Percentiles rank a stretch among this genome's conserved stretches.
These are phyloP conservation scores for Monoplex corrugatus DNA, from an alignment of 2,888 invertebrate species.

Conservation along the genomic window DNA sequence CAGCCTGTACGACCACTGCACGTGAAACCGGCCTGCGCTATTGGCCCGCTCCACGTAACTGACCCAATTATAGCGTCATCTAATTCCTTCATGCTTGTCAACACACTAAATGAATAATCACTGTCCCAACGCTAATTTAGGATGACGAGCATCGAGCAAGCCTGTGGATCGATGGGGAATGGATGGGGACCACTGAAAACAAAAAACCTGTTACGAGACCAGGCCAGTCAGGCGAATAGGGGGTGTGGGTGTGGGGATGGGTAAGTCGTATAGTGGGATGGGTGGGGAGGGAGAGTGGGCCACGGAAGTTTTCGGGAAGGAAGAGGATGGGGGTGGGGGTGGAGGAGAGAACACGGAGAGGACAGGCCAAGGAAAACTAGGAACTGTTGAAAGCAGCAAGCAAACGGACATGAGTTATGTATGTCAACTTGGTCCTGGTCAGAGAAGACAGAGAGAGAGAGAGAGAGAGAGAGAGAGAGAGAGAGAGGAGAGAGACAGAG, in stretches of 20 bases:
- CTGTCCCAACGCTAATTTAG: constrained; percentile 32
- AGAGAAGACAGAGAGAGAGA: no score
- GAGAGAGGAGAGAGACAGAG: background rate
- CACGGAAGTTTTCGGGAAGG: no score
- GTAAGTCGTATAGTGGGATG: background rate
- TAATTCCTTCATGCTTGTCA: constrained; percentile 38
- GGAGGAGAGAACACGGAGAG: no score
- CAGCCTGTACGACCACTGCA: background rate
- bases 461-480: background rate
- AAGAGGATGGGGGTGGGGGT: no score
- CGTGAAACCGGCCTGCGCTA: background rate
- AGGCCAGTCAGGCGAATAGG: background rate
- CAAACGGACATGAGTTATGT: no score
- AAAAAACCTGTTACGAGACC: background rate
- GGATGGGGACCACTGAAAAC: background rate
- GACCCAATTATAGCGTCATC: constrained; percentile 34
- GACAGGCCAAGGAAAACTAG: no score
- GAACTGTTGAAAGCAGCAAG: no score
- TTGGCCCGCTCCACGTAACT: constrained; percentile 18
- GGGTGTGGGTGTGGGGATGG: no score
- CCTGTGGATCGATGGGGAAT: background rate
- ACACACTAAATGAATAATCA: constrained; percentile 31
- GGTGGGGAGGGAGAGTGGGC: background rate
- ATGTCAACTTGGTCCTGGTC: no score
- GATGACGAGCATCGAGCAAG: constrained; percentile 13